Percentiles rank a stretch among this genome's conserved stretches.
These are phyloP conservation scores for Drosophila anomalata DNA, from an alignment of 2,888 invertebrate genomes.

Conservation along the genomic window DNA sequence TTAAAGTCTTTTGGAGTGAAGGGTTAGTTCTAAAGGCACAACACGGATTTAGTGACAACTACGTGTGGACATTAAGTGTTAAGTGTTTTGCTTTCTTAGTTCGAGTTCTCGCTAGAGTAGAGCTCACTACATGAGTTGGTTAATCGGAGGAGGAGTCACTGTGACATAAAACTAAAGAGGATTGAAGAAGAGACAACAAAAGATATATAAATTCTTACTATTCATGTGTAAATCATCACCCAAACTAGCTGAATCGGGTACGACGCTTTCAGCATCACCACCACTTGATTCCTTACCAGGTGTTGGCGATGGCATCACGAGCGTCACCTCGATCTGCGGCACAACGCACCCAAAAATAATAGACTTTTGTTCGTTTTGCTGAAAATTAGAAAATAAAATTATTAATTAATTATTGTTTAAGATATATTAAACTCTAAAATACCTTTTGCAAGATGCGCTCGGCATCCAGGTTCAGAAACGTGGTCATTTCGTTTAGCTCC, in stretches of 20 bases:
- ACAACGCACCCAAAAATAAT: slow-evolving; percentile 91
- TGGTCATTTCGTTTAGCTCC: slow-evolving; percentile 90
- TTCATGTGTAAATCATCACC: slow-evolving; percentile 89
- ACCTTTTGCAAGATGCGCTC: slow-evolving; percentile 88
- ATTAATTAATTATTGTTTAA: background rate
- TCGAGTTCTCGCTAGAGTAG: background rate
- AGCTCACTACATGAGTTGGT: slow-evolving; percentile 2
- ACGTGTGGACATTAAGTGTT: slow-evolving; percentile 49
- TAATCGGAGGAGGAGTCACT: slow-evolving; percentile 29
- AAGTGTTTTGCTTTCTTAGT: background rate
- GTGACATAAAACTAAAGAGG: slow-evolving; percentile 64
- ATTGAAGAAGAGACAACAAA: slow-evolving; percentile 75
- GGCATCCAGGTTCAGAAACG: slow-evolving; percentile 91
- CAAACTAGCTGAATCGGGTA: slow-evolving; percentile 93
- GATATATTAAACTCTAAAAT: slow-evolving; percentile 3
- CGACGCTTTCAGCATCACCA: slow-evolving; percentile 92
- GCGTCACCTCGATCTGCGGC: slow-evolving; percentile 93
- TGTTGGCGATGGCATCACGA: slow-evolving; percentile 93
- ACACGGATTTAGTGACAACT: slow-evolving; percentile 51
- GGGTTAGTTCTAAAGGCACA: slow-evolving; percentile 20
- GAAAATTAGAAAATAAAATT: background rate
- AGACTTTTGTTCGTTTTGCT: slow-evolving; percentile 83
- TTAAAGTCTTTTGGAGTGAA: slow-evolving; percentile 8
- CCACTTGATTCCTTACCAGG: slow-evolving; percentile 94
- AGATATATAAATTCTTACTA: slow-evolving; percentile 84